Conservation (phyloP, 1,140 invertebrate species). For the Melipona quadrifasciata region DNA sequence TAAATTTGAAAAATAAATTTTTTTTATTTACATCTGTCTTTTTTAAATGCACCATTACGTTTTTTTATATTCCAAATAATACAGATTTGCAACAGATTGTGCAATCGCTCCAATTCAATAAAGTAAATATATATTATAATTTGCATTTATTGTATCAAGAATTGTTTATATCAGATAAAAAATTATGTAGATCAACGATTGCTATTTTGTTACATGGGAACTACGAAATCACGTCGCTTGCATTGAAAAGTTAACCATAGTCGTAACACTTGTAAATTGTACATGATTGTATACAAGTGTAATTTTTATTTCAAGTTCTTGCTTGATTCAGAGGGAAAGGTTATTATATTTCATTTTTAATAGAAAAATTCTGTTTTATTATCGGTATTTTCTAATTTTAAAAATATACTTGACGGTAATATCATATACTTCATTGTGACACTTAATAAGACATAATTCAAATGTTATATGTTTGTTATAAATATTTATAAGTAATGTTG, state of each 20-base stretch:
- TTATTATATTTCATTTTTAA: background rate
- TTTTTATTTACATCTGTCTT: no score
- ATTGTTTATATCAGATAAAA: background rate
- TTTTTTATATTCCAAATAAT: background rate
- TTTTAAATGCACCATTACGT: background rate
- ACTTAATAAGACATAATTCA: background rate
- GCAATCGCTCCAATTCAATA: background rate
- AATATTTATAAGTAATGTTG: background rate
- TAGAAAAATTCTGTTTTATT: background rate
- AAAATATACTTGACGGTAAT: background rate
- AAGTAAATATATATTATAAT: background rate
- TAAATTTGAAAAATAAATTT: background rate
- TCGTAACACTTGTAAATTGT: background rate
- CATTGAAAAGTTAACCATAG: slow-evolving; percentile 28
- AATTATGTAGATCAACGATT: background rate
- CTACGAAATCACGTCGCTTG: background rate
- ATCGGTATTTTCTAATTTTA: background rate
- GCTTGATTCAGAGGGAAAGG: background rate
- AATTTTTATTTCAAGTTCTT: background rate
- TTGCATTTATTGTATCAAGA: background rate
- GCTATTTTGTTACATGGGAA: background rate
- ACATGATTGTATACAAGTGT: background rate
- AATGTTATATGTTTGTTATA: background rate
- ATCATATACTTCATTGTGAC: background rate
- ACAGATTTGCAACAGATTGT: background rate